Base-by-base conservation (phyloP, 1,140 invertebrate genomes). In the Aphis craccivora region DNA sequence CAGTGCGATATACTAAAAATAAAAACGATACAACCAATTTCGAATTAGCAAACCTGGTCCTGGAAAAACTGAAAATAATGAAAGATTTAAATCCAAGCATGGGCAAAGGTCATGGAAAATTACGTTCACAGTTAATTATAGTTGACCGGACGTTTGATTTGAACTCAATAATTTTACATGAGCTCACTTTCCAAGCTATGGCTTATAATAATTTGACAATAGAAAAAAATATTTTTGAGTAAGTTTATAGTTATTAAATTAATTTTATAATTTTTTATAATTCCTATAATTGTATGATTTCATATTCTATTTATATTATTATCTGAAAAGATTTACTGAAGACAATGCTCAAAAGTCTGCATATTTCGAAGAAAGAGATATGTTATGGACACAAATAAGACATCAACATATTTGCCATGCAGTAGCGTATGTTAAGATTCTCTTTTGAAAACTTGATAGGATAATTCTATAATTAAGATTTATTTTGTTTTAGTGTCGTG, bases 391-490 rank as follows among this genome's bases (percentile, higher is more conserved):
- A 18, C 99, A 99, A 94, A 96, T 99, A 84, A 97, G 99, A 90
- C 99, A 99, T 96, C 98, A 99, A 95, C 99, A 99, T 95, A 99
- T 99, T 95, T 99, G 99, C 89, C 98, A 99, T 67, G 99, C 99
- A 0, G 99, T 99, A 35, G 98, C 99, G 95, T 97, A 96, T 95
- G 97, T 95, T 83, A 35, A 37, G 14, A 18, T 30, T 43, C 9
- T 25, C 43, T 3, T 25, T 9, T 83, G 0, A 86, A 86, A 45
- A 14, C 35, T 14, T 4, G 20, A 90, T 43, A 30, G 14, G 14
- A 25, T 55, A 23, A 25, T 90, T 90, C 37, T 25, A 37, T 43
- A n/a, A n/a, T 3, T 76, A 14, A 53, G 40, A 6, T 90, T 37
- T 37, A 55, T 94, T 94, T 90, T 93, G 92, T 95, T 94, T 55